phyloP scores from a whole-genome alignment of 2,888 invertebrate species.

The Netelia melanura region DNA sequence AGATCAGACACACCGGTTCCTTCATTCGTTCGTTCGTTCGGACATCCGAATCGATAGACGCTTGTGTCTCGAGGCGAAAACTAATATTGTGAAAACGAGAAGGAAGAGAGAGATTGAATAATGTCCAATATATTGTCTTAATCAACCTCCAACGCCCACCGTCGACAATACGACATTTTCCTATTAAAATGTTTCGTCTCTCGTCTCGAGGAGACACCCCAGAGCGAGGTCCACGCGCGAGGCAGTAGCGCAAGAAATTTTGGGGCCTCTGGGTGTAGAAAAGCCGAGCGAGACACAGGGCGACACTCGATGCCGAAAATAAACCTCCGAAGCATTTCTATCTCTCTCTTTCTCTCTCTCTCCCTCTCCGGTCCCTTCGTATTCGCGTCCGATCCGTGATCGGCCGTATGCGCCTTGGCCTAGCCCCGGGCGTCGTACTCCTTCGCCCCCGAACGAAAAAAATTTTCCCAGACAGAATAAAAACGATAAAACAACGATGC shows the following conservation, averaged over 20 bases:
- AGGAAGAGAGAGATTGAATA: no score
- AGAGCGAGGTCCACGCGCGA: slow-evolving; percentile 42
- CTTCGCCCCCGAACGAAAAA: slow-evolving; percentile 59
- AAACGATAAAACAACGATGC: slow-evolving; percentile 12
- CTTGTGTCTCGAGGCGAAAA: no score
- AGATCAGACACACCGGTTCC: no score
- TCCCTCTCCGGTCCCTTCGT: slow-evolving; percentile 69
- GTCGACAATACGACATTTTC: background rate
- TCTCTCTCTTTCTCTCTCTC: slow-evolving; percentile 46
- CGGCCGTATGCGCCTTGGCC: slow-evolving; percentile 57
- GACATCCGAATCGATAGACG: no score
- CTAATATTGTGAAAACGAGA: no score
- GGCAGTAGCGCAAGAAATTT: slow-evolving; percentile 30
- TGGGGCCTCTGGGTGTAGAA: slow-evolving; percentile 49
- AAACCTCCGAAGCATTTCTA: slow-evolving; percentile 78
- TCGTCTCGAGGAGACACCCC: slow-evolving; percentile 46
- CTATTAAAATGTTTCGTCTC: background rate
- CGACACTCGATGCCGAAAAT: slow-evolving; percentile 80
- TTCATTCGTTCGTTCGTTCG: no score
- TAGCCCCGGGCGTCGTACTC: slow-evolving; percentile 60
- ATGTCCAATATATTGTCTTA: no score
- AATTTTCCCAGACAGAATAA: slow-evolving; percentile 46
- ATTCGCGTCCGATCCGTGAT: slow-evolving; percentile 68
- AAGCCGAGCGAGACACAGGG: slow-evolving; percentile 71
- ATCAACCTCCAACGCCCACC: no score